Evolutionary conservation across 2,113 vertebrate genomes (phyloP), one percentile per base, ranked within the genome.

Genomic region (Carassius carassius): DNA sequence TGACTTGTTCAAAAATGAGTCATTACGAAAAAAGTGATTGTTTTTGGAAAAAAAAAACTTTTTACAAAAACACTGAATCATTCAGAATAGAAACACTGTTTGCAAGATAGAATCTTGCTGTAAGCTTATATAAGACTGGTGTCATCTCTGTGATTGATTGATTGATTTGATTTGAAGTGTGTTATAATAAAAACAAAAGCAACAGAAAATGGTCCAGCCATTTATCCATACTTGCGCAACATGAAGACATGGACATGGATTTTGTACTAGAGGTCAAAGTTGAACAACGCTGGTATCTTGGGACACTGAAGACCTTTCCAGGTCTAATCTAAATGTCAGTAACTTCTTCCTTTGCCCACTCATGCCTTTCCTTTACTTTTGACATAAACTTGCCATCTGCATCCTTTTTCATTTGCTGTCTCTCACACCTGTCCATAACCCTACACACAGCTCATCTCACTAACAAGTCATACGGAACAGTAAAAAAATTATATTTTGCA

Each of bases 241-340:
- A 37, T 41, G 19, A 44, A 41, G 19, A 44, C 69, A 41, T 72
- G 69, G 9, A 41, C 35, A 70, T 5, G 67, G 67, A 70, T 70
- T 70, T 21, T 70, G 35, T n/a, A n/a, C 69, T 5, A 44, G 19
- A n/a, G 35, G 69, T 72, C 21, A 72, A 72, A 72, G 69, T n/a
- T 72, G 69, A 44, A 41, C 69, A n/a, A 21, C 10, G 3, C 37
- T 44, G 35, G 35, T 37, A 44, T 72, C 69, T 41, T n/a, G 69
- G 69, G 69, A 72, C 37, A 37, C 35, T 12, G 35, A 41, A 21
- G 69, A 72, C 69, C 35, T 72, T 72, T 72, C 35, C 37, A 41
- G 69, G 9, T 21, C 69, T 72, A 41, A 72, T 72, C 69, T 10
- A 72, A 72, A 72, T 72, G 69, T 72, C 67, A 70, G 67, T 41